phyloP scores from a whole-genome alignment of 2,113 vertebrate species.

The Alethe castanea region DNA sequence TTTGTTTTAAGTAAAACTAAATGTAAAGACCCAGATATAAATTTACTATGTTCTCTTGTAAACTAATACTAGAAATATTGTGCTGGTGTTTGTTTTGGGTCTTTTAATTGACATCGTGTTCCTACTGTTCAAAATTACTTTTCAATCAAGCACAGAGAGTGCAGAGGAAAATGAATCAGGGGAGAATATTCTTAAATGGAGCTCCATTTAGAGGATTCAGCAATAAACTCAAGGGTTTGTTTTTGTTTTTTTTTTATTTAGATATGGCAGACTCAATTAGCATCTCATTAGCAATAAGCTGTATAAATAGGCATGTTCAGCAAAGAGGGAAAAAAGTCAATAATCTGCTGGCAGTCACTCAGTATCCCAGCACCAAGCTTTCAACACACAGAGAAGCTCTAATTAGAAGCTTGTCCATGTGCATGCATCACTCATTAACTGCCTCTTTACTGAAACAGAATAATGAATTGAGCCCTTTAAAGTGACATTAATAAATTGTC shows the following conservation, averaged over 20 bases:
- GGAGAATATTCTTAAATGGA: conserved; percentile 4
- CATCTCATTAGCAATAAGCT: conserved; percentile 60
- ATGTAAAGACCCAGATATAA: not conserved
- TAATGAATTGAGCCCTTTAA: conserved; percentile 72
- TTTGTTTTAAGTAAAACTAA: not conserved
- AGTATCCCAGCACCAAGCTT: conserved; percentile 28
- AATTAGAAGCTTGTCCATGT: conserved; percentile 64
- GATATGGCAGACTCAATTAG: conserved; percentile 55
- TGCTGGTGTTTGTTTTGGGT: not conserved
- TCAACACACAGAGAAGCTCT: conserved; percentile 38
- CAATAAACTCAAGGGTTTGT: not conserved
- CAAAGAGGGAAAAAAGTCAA: conserved; percentile 35
- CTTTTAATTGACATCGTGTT: not conserved
- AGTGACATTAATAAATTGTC: conserved; percentile 76
- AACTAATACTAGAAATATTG: not conserved
- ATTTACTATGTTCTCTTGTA: not conserved
- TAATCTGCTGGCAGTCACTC: conserved; percentile 28
- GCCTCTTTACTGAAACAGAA: conserved; percentile 67
- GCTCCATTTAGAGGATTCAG: not conserved
- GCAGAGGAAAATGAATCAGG: not conserved
- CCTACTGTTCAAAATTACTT: not conserved
- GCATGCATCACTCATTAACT: conserved; percentile 65
- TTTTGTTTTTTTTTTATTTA: not conserved
- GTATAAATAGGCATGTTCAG: conserved; percentile 52
- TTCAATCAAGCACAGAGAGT: not conserved